These are phyloP conservation scores for Dasysyrphus tricinctus DNA, from an alignment of 2,888 invertebrate genomes.

Conservation along the genomic window DNA sequence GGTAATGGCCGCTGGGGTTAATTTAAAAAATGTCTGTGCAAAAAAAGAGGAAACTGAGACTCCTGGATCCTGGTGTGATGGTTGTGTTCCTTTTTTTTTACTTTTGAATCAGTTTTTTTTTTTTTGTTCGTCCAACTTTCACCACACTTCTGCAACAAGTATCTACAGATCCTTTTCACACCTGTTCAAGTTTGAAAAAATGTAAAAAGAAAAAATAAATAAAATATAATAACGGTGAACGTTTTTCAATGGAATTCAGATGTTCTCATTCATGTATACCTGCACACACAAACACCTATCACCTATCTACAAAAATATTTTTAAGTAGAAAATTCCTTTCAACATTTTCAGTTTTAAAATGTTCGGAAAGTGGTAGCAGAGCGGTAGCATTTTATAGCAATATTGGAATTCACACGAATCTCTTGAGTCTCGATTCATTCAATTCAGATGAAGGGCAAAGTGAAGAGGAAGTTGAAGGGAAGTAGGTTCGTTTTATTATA, in stretches of 20 bases:
- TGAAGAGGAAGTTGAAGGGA: not conserved
- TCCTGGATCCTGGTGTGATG: conserved; percentile 23
- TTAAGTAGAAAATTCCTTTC: conserved; percentile 19
- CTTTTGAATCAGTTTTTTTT: conserved; percentile 35
- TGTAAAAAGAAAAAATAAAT: not conserved
- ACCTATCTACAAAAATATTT: too few species aligned
- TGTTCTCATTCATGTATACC: conserved; percentile 10
- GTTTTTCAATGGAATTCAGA: conserved; percentile 42
- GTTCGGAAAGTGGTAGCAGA: conserved; percentile 39
- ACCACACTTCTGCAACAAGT: conserved; percentile 66
- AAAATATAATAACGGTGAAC: conserved; percentile 14
- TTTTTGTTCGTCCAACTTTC: conserved; percentile 18
- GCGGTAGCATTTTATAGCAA: conserved; percentile 32
- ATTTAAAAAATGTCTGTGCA: conserved; percentile 61
- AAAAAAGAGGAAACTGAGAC: conserved; percentile 9
- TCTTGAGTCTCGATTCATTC: not conserved
- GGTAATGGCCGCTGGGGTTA: conserved; percentile 62
- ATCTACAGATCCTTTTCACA: conserved; percentile 60
- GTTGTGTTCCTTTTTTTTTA: conserved; percentile 17
- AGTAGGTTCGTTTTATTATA: not conserved
- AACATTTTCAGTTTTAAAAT: conserved; percentile 23
- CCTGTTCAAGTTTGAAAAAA: conserved; percentile 46
- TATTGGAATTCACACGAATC: conserved; percentile 50
- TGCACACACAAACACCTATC: not conserved
- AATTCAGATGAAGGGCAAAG: not conserved